Evolutionary conservation across 2,888 invertebrate species (phyloP).

Genomic region (Hesperia comma): DNA sequence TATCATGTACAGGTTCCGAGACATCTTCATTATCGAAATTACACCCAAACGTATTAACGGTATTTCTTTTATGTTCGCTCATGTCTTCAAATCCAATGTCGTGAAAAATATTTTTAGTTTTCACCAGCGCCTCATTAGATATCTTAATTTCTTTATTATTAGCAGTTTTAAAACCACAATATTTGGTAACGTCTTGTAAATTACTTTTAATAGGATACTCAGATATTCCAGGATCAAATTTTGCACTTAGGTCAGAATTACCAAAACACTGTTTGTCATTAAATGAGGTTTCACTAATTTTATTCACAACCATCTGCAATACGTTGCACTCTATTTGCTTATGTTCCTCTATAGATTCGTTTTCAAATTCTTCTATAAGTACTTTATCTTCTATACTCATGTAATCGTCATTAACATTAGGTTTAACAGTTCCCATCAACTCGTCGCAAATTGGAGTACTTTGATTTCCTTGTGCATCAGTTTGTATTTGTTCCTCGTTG

Average conservation of each 20-base stretch:
- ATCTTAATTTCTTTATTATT: conserved; percentile 53
- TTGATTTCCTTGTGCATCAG: neutral
- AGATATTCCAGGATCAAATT: conserved; percentile 7
- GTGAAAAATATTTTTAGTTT: conserved; percentile 52
- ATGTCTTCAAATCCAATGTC: conserved; percentile 44
- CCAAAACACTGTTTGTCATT: conserved; percentile 46
- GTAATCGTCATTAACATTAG: conserved; percentile 25
- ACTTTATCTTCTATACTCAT: conserved; percentile 29
- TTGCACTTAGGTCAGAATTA: conserved; percentile 28
- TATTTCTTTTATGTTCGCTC: conserved; percentile 25
- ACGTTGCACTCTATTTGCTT: neutral
- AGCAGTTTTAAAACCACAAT: conserved; percentile 50
- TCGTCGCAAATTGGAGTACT: neutral
- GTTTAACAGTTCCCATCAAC: neutral
- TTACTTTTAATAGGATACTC: conserved; percentile 7
- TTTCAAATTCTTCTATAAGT: conserved; percentile 39
- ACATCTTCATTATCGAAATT: neutral
- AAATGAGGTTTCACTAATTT: conserved; percentile 56
- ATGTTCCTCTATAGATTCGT: conserved; percentile 32
- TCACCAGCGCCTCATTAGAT: conserved; percentile 49
- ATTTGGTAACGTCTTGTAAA: neutral
- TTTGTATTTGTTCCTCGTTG: too few species aligned
- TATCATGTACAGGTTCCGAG: neutral
- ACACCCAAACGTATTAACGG: neutral
- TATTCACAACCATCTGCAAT: conserved; percentile 32